Percentiles rank a stretch among this genome's conserved stretches.
Conservation (phyloP, 2,113 vertebrate species). For the Theropithecus gelada region DNA sequence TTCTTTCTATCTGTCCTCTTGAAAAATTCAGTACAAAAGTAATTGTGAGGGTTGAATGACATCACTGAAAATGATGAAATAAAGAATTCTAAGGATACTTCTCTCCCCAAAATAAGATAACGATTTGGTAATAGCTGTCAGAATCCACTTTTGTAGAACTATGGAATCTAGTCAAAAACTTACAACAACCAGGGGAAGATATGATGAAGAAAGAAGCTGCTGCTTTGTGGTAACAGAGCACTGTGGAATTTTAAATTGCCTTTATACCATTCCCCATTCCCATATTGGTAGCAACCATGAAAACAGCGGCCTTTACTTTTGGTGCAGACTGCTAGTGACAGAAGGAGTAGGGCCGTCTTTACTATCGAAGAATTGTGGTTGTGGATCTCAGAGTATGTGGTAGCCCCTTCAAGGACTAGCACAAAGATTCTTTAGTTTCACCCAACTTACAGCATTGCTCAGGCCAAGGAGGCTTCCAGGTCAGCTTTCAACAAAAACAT, state of each 20-base stretch:
- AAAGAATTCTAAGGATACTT: neutral
- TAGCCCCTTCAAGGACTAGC: neutral
- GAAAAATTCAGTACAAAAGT: neutral
- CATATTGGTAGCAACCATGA: neutral
- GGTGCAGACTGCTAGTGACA: neutral
- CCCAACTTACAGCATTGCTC: neutral
- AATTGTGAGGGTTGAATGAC: neutral
- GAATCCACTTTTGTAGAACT: neutral
- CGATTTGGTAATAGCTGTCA: neutral
- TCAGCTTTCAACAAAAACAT: neutral
- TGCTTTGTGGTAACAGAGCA: neutral
- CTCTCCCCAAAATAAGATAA: neutral
- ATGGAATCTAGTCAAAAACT: neutral
- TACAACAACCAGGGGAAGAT: neutral
- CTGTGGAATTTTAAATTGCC: neutral
- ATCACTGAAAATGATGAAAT: neutral
- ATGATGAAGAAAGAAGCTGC: neutral
- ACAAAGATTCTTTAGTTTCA: neutral
- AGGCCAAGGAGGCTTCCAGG: neutral
- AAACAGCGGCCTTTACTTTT: neutral
- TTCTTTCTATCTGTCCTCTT: neutral
- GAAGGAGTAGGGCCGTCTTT: neutral
- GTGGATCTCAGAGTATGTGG: neutral
- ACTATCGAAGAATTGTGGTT: neutral
- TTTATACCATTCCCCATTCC: neutral